Conservation (phyloP, 1,140 invertebrate species). For the Brachionus rubens region DNA sequence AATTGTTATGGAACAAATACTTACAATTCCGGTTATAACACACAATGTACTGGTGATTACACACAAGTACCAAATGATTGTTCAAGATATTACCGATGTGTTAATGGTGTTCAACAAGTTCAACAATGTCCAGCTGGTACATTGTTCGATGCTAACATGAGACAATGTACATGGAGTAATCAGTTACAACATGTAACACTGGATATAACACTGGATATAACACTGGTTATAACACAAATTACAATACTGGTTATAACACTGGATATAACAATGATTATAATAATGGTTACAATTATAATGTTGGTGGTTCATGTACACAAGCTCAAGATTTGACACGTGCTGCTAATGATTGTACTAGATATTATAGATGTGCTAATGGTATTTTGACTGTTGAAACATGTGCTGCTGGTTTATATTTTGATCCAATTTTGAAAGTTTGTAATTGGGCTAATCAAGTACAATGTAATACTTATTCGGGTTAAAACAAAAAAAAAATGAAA, state of each 20-base stretch:
- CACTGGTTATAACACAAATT: neutral
- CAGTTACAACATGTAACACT: slow-evolving; percentile 5
- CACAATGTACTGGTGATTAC: too few relatives aligned
- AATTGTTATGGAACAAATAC: too few relatives aligned
- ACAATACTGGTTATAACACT: neutral
- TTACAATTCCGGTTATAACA: too few relatives aligned
- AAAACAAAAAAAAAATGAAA: too few relatives aligned
- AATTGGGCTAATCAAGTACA: slow-evolving; percentile 15
- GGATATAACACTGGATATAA: neutral
- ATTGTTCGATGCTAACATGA: neutral
- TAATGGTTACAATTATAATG: too few relatives aligned
- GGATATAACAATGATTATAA: neutral
- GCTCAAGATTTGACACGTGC: neutral
- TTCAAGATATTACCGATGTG: slow-evolving; percentile 4
- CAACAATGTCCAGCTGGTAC: slow-evolving; percentile 8
- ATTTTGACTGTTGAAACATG: neutral
- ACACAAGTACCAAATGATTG: slow-evolving; percentile 25
- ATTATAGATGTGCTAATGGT: slow-evolving; percentile 18
- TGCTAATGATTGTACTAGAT: slow-evolving; percentile 7
- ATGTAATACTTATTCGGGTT: too few relatives aligned
- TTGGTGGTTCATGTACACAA: neutral
- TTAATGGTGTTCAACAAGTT: neutral
- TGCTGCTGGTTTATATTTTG: neutral
- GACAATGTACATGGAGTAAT: neutral
- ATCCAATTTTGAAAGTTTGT: neutral